Evolutionary conservation across 2,888 invertebrate genomes (phyloP), one percentile per base, ranked within the genome.

Genomic region (Alloscopus bannaensis): DNA sequence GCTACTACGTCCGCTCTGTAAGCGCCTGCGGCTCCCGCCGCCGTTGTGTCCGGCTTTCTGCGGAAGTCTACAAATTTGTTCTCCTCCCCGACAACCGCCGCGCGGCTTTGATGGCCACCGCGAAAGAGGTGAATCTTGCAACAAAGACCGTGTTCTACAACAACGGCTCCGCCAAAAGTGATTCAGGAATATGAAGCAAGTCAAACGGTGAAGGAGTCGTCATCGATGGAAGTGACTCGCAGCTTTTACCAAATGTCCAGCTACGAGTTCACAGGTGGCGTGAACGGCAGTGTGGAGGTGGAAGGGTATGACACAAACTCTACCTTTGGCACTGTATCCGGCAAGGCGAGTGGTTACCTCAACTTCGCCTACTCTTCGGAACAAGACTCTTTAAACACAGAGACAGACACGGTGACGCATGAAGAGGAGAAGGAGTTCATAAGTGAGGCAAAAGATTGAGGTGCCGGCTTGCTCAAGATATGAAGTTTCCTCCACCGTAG

Each of bases 111-210:
- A n/a, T n/a, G n/a, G n/a, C n/a, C n/a, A n/a, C n/a, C n/a, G n/a
- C n/a, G n/a, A n/a, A n/a, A n/a, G n/a, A n/a, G n/a, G n/a, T n/a
- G n/a, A n/a, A n/a, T n/a, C n/a, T n/a, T n/a, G 52, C 52, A 3
- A 3, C 68, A 2, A 68, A 31, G 55, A 68, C 68, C 13, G 8
- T 31, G 4, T 52, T 68, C 24, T 18, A 11, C 1, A 68, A 68
- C 40, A 68, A 68, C 16, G 68, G 68, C n/a, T 55, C 52, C n/a
- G 68, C 68, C 13, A n/a, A 55, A 22, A 11, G 68, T 68, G 1
- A 55, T 36, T 0, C 68, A 68, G 29, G 68, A 55, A n/a, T 68
- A 68, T n/a, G 16, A 52, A 3, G 68, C 68, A 0, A 2, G 3
- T 1, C 52, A 55, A 24, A 68, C 4, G 16, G 40, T 68, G 16